phyloP scores from a whole-genome alignment of 2,797 vertebrate species.

The Potorous gilbertii region DNA sequence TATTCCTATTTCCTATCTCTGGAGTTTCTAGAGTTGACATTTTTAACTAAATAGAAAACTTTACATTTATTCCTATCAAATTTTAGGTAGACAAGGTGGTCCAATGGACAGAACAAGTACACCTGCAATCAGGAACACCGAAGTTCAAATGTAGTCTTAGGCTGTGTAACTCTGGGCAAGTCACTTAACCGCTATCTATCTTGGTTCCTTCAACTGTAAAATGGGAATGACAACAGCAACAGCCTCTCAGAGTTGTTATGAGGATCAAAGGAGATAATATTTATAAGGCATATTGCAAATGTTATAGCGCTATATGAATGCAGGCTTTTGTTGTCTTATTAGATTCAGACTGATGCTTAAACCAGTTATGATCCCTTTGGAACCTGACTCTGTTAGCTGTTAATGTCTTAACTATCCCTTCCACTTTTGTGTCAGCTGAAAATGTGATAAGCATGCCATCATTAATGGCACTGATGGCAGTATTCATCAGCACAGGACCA shows the following conservation, averaged over 20 bases:
- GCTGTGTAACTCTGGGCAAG: neutral
- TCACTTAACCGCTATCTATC: neutral
- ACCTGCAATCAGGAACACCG: neutral
- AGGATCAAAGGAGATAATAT: neutral
- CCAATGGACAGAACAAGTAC: neutral
- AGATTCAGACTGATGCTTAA: neutral
- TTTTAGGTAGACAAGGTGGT: neutral
- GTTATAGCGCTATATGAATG: neutral
- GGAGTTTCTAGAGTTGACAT: neutral
- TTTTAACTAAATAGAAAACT: neutral
- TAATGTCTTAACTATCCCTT: neutral
- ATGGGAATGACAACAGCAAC: neutral
- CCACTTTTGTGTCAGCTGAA: neutral
- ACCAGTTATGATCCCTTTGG: neutral
- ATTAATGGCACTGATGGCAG: neutral
- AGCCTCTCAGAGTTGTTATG: neutral
- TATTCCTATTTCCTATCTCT: neutral
- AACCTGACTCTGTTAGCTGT: neutral
- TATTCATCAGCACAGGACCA: neutral
- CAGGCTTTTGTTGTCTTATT: neutral
- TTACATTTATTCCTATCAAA: neutral
- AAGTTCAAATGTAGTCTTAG: neutral
- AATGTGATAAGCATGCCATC: neutral
- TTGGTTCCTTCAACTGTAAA: neutral
- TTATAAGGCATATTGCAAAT: neutral